A percentile compares a stretch with the other conserved stretches of the same genome.
phyloP scores from a whole-genome alignment of 1,140 invertebrate species.

The Zeugodacus cucurbitae region DNA sequence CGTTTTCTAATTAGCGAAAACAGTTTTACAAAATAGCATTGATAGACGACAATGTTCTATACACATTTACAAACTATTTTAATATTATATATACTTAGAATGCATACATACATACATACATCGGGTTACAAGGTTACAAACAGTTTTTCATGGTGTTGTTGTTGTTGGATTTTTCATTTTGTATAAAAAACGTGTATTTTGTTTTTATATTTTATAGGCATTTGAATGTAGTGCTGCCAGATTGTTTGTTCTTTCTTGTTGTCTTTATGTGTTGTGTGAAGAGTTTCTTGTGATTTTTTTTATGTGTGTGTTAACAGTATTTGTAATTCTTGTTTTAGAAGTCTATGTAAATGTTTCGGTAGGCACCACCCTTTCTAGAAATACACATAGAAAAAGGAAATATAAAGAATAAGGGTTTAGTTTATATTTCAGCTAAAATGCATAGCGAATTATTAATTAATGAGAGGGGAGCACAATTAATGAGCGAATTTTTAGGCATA shows the following conservation, averaged over 20 bases:
- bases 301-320: neutral
- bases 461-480: neutral
- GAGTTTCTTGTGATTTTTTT: neutral
- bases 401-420: conserved; percentile 23
- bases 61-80: neutral
- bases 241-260: neutral
- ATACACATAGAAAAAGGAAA: conserved; percentile 41
- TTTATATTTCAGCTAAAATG: neutral
- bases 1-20: neutral
- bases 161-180: neutral
- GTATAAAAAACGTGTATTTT: neutral
- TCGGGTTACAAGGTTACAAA: neutral
- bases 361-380: conserved; percentile 47
- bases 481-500: neutral
- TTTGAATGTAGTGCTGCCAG: neutral
- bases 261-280: neutral
- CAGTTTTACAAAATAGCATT: neutral
- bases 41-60: neutral
- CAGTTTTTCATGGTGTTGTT: neutral
- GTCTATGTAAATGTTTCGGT: conserved; percentile 46
- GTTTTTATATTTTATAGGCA: neutral
- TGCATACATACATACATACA: neutral
- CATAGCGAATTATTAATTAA: neutral
- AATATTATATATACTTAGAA: neutral
- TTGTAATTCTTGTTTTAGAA: neutral